Conservation (phyloP, 1,140 invertebrate species). For the Prorops nasuta region DNA sequence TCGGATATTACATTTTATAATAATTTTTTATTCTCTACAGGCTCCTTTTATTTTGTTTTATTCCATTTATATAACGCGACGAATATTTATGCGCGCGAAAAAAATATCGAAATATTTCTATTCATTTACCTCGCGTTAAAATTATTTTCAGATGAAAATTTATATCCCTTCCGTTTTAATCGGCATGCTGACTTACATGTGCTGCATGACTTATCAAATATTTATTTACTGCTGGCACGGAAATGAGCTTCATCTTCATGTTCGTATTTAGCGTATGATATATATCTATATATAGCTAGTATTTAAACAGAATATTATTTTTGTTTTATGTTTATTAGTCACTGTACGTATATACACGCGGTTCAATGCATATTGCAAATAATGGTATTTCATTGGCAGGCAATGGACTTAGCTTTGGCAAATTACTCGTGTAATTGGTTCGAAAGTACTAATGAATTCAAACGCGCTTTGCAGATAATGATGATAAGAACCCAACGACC, state of each 20-base stretch:
- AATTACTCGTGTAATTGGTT: constrained; percentile 56
- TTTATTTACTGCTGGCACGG: constrained; percentile 60
- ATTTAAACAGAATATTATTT: no score
- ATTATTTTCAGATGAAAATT: constrained; percentile 25
- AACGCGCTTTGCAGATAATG: constrained; percentile 47
- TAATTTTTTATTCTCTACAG: no score
- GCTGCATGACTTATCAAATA: constrained; percentile 57
- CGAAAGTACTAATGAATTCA: constrained; percentile 36
- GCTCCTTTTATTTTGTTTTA: no score
- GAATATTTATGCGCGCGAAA: no score
- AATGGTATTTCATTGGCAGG: constrained; percentile 26
- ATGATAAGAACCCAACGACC: constrained; percentile 52
- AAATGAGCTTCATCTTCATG: constrained; percentile 54
- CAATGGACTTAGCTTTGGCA: constrained; percentile 36
- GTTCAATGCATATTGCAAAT: not conserved
- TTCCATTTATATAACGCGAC: no score
- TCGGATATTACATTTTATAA: not conserved
- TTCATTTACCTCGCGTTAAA: no score
- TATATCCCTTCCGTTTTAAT: constrained; percentile 46
- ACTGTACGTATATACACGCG: no score
- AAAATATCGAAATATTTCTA: no score
- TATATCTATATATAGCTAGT: no score
- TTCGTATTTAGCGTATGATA: constrained; percentile 18
- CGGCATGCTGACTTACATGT: constrained; percentile 52
- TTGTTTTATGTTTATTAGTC: no score